Evolutionary conservation across 2,113 vertebrate species (phyloP).

Genomic region (Malurus melanocephalus): DNA sequence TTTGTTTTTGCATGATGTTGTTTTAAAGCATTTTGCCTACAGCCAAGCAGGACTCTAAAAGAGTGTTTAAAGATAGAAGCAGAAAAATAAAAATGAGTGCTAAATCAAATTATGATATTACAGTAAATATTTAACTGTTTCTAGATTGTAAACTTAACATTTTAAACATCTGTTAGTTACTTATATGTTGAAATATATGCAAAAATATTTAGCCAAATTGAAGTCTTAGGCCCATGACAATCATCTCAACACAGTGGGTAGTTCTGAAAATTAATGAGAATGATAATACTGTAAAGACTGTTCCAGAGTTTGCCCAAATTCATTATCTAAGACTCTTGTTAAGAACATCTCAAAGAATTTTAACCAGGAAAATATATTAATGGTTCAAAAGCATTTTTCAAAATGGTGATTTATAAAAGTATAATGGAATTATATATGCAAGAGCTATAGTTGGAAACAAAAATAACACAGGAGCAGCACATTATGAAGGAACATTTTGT

Average conservation of each 20-base stretch:
- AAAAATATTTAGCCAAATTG: constrained; percentile 95
- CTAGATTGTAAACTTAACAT: constrained; percentile 69
- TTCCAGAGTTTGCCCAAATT: constrained; percentile 99
- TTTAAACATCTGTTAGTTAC: constrained; percentile 78
- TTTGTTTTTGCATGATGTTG: constrained; percentile 45
- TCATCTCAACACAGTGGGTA: constrained; percentile 96
- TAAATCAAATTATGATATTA: constrained; percentile 62
- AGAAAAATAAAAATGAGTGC: constrained; percentile 61
- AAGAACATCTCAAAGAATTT: constrained; percentile 94
- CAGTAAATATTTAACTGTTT: constrained; percentile 72
- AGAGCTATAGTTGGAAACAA: constrained; percentile 71
- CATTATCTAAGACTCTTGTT: constrained; percentile 96
- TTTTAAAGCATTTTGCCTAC: constrained; percentile 54
- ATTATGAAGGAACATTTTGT: constrained; percentile 53
- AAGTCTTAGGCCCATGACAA: constrained; percentile 98
- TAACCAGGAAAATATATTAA: constrained; percentile 88
- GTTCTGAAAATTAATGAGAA: constrained; percentile 99
- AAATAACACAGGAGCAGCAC: constrained; percentile 51
- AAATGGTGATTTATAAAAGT: constrained; percentile 82
- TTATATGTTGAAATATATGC: constrained; percentile 82
- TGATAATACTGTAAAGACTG: constrained; percentile 99
- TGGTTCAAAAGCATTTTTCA: constrained; percentile 84
- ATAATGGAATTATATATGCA: constrained; percentile 84
- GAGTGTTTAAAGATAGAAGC: constrained; percentile 54
- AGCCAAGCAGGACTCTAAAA: constrained; percentile 10